Evolutionary conservation across 2,113 vertebrate species (phyloP).

Genomic region (Bufo bufo): DNA sequence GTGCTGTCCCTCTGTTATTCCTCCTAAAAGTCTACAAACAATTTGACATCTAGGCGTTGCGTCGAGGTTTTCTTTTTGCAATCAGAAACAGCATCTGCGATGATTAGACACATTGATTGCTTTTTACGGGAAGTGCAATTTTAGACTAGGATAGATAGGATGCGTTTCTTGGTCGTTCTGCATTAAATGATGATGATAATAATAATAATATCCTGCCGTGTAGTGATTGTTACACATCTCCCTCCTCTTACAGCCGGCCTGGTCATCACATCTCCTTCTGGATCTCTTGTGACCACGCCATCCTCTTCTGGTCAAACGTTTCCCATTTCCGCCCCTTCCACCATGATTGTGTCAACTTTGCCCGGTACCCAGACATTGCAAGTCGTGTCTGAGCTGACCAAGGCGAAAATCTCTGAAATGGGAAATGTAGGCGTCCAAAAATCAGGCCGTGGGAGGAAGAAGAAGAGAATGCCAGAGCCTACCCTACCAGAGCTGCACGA

Average conservation of each 20-base stretch:
- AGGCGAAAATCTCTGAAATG: conserved; percentile 69
- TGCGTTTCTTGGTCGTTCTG: too few species aligned
- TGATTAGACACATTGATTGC: too few species aligned
- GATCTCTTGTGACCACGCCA: conserved; percentile 88
- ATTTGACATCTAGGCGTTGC: too few species aligned
- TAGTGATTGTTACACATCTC: background rate
- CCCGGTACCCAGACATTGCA: conserved; percentile 81
- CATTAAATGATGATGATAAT: too few species aligned
- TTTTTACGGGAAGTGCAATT: too few species aligned
- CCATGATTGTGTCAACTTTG: conserved; percentile 93
- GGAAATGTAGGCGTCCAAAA: conserved; percentile 72
- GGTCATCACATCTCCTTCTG: conserved; percentile 94
- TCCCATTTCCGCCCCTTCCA: conserved; percentile 87
- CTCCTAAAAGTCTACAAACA: too few species aligned
- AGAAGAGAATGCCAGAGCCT: conserved; percentile 77
- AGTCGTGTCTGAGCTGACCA: conserved; percentile 79
- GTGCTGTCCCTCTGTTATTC: too few species aligned
- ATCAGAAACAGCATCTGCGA: too few species aligned
- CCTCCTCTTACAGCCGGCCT: conserved; percentile 80
- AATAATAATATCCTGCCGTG: too few species aligned
- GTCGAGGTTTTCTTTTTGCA: too few species aligned
- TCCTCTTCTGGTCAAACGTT: conserved; percentile 82
- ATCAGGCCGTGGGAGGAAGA: conserved; percentile 77
- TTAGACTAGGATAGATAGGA: too few species aligned
- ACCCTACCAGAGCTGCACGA: conserved; percentile 71